A percentile compares a stretch with the other conserved stretches of the same genome.
These are phyloP conservation scores for Morpho achilles DNA, from an alignment of 2,888 invertebrate species.

Conservation along the genomic window DNA sequence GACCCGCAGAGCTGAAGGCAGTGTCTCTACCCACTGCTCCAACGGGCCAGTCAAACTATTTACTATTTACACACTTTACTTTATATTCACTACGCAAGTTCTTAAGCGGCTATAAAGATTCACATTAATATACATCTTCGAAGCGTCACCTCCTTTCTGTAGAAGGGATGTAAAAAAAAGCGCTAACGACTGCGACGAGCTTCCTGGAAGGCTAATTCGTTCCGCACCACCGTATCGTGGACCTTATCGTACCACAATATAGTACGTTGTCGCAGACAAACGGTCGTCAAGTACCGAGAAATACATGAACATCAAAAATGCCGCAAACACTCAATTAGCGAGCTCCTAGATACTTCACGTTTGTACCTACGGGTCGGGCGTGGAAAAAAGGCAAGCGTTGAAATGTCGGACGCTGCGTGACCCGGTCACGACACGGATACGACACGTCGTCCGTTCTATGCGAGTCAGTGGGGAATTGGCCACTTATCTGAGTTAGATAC, in stretches of 20 bases:
- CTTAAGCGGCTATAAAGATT: not conserved
- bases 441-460: slow-evolving; percentile 29
- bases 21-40: too few species aligned
- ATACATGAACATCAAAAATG: slow-evolving; percentile 29
- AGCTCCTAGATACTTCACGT: slow-evolving; percentile 44
- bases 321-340: slow-evolving; percentile 32
- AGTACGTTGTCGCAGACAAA: slow-evolving; percentile 5
- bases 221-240: not conserved
- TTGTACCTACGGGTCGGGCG: slow-evolving; percentile 22
- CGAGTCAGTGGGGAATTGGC: slow-evolving; percentile 25
- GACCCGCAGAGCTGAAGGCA: too few species aligned
- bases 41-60: too few species aligned
- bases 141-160: slow-evolving; percentile 11
- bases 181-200: slow-evolving; percentile 19
- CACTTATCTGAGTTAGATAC: slow-evolving; percentile 23
- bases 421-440: slow-evolving; percentile 67
- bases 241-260: slow-evolving; percentile 14
- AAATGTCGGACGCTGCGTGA: slow-evolving; percentile 49
- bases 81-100: not conserved
- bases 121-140: not conserved
- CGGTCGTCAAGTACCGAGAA: slow-evolving; percentile 10
- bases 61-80: too few species aligned
- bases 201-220: slow-evolving; percentile 21
- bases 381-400: slow-evolving; percentile 24
- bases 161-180: slow-evolving; percentile 16